Base-by-base conservation (phyloP, 2,113 vertebrate species). In the Myrmecobius fasciatus region DNA sequence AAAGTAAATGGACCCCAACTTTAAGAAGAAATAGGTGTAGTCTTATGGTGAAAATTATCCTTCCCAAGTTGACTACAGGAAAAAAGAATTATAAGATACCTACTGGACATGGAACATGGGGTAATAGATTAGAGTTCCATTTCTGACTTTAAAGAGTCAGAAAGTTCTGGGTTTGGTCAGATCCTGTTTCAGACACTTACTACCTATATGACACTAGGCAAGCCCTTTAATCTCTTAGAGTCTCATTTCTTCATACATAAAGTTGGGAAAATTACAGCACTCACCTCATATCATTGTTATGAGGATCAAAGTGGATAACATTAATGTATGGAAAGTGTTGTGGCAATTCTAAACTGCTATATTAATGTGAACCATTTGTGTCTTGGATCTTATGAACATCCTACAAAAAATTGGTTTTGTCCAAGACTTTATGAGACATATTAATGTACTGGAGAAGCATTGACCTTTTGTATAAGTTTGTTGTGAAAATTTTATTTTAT, bases 341-440 rank as follows among this genome's bases (percentile, higher is more conserved):
- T 56, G 26, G 54, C 26, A 56, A 28, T 56, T 26, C 54, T 56
- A 56, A 26, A 56, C 7, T 56, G 25, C 54, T 8, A 43, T 43
- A 22, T n/a, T 43, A 43, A 10, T 1, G 17, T 43, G 4, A 22
- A 83, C 60, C 43, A 83, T 43, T 24, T 83, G 36, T 2, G 20
- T 83, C 14, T 83, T 83, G n/a, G 67, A 43, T 83, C n/a, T 83
- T 83, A 43, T 48, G 25, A 75, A 11, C 49, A 31, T 89, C 52
- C 93, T 94, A 36, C 91, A 43, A 90, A 36, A 24, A 93, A 90
- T 9, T 91, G 53, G 6, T 95, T 95, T 89, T 93, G 53, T 9
- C 91, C 51, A 43, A 11, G 25, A 25, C 31, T 56, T 67, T 67
- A 67, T 14, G 31, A 91, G 93, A 89, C 24, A 91, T 83, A 93